Evolutionary conservation across 2,113 vertebrate species (phyloP).

Genomic region (Gallinago media): DNA sequence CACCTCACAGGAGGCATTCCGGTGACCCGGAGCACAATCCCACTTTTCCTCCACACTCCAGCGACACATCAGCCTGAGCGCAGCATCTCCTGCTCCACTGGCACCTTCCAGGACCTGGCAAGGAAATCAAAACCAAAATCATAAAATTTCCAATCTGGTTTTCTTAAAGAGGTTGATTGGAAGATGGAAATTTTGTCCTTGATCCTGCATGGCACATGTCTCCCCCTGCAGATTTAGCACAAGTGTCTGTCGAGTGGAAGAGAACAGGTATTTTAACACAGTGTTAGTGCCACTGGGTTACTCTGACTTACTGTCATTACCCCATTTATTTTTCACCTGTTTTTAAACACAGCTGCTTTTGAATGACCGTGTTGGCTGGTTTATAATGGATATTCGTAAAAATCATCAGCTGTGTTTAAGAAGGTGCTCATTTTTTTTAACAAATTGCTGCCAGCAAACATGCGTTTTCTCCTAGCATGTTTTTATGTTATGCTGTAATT

Average conservation of each 20-base stretch:
- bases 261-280: not conserved
- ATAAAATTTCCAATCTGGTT: not conserved
- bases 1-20: not conserved
- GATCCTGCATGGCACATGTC: not conserved
- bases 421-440: not conserved
- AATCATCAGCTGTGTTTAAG: not conserved
- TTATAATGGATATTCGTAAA: not conserved
- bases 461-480: not conserved
- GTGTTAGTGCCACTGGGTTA: not conserved
- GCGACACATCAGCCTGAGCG: not conserved
- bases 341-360: not conserved
- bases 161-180: constrained; percentile 5
- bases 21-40: rapidly evolving
- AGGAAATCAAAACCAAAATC: not conserved
- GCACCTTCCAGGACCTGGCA: not conserved
- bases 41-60: not conserved
- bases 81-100: constrained; percentile 15
- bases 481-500: no score
- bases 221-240: not conserved
- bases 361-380: not conserved
- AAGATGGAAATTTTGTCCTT: not conserved
- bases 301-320: not conserved
- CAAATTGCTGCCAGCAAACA: not conserved
- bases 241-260: not conserved
- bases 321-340: not conserved